Conservation (phyloP, 2,797 vertebrate species). For the Natrix natrix region DNA sequence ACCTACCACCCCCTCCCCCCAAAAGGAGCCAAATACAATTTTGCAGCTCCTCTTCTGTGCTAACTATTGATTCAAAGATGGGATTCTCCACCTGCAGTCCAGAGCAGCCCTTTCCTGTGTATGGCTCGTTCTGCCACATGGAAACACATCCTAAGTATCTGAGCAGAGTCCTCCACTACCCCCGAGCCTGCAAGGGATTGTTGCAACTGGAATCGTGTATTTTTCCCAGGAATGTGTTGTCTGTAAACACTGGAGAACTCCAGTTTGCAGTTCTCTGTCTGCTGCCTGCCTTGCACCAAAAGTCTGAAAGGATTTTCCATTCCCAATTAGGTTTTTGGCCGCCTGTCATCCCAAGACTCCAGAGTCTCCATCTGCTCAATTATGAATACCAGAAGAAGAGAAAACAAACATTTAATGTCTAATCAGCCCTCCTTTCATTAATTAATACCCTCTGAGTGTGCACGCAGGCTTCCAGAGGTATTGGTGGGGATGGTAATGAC, state of each 20-base stretch:
- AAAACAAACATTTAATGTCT: conserved; percentile 75
- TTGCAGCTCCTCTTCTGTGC: not conserved
- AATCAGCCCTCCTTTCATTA: conserved; percentile 72
- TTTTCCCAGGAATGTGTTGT: not conserved
- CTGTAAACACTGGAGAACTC: not conserved
- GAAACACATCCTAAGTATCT: not conserved
- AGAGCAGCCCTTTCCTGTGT: not conserved
- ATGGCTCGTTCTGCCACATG: not conserved
- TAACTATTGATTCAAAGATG: not conserved
- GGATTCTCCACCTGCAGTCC: not conserved
- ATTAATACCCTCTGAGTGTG: conserved; percentile 71
- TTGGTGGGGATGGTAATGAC: conserved; percentile 62
- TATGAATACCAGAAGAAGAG: conserved; percentile 48
- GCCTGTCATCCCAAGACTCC: conserved; percentile 18
- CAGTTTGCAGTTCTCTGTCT: not conserved
- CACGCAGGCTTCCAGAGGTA: conserved; percentile 62
- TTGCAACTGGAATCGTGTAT: not conserved
- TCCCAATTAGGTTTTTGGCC: conserved; percentile 30
- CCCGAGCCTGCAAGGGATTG: not conserved
- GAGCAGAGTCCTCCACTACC: not conserved
- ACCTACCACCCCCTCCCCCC: not conserved
- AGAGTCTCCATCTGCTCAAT: conserved; percentile 59
- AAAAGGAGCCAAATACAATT: not conserved
- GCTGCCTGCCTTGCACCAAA: not conserved
- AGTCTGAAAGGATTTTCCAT: conserved; percentile 21